phyloP scores from a whole-genome alignment of 2,113 vertebrate genomes.

The Saccopteryx leptura region DNA sequence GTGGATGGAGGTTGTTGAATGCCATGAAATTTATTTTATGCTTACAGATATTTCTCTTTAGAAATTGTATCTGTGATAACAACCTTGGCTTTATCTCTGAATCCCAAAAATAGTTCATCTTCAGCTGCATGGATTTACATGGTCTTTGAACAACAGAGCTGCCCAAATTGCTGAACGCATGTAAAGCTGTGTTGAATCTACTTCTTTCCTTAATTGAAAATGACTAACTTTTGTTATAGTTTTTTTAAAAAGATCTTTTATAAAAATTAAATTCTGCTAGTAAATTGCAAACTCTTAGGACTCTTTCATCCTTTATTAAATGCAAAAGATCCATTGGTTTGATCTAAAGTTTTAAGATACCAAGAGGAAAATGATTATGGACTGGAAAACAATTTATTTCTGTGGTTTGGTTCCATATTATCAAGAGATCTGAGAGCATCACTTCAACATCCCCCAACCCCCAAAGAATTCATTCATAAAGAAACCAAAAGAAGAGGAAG shows the following conservation, averaged over 20 bases:
- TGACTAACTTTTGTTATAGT: neutral
- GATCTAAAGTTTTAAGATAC: constrained; percentile 75
- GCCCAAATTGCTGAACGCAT: neutral
- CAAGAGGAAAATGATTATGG: constrained; percentile 79
- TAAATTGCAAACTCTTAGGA: constrained; percentile 53
- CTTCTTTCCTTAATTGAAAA: constrained; percentile 23
- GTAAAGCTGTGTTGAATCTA: constrained; percentile 16
- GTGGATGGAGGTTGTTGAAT: no score
- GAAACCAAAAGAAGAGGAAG: constrained; percentile 87
- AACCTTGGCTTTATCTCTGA: neutral
- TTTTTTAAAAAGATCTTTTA: neutral
- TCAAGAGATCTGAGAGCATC: constrained; percentile 83
- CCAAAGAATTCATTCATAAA: constrained; percentile 88
- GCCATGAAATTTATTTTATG: neutral
- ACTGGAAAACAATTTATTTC: constrained; percentile 84
- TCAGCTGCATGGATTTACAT: neutral
- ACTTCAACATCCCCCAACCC: constrained; percentile 75
- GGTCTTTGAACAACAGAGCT: neutral
- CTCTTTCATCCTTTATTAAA: constrained; percentile 55
- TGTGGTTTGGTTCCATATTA: constrained; percentile 85
- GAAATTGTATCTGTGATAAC: neutral
- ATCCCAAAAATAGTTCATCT: neutral
- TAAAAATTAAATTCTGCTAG: constrained; percentile 56
- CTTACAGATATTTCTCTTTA: neutral
- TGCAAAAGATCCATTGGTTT: constrained; percentile 75